Evolutionary conservation across 2,888 invertebrate genomes (phyloP), one percentile per base, ranked within the genome.

Genomic region (Onthophagus sagittarius): DNA sequence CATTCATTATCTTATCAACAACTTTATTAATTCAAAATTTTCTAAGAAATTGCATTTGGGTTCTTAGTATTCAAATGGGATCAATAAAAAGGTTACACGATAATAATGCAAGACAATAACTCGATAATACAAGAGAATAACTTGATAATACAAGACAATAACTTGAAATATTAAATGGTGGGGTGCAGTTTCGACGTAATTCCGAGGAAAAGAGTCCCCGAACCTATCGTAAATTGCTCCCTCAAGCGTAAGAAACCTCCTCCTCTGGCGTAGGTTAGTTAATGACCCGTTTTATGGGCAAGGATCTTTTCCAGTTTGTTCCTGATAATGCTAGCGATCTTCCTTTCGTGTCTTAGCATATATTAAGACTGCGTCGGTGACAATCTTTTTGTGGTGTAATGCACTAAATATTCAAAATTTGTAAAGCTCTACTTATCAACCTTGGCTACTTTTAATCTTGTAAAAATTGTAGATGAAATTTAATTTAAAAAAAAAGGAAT

Each of bases 261-360:
- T 23, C 23, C 23, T 23, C 23, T 11, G 39, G 39, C 11, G 39
- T 53, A 53, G 39, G 39, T 53, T 53, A 75, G 73, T 73, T 70
- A 75, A 75, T 70, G 71, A 74, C 72, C 74, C 74, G 71, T 75
- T 75, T 75, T 75, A 75, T 71, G 75, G 70, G 39, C 39, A 7
- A 53, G 39, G 39, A 53, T 53, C 39, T 53, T 53, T 53, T 53
- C 39, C 39, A 53, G 39, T 53, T 53, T 53, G 39, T 53, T 53
- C 39, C 39, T 53, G 39, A 53, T 71, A 75, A 71, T 70, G 70
- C 72, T 69, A 69, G 69, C 73, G 73, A 75, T 75, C 75, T 71
- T 65, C 70, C 64, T 70, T 69, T 70, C 75, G 75, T 75, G 75
- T 65, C 64, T 72, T 71, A 72, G 75, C 74, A 75, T 75, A 75